A percentile compares a stretch with the other conserved stretches of the same genome.
phyloP scores from a whole-genome alignment of 2,797 vertebrate species.

The Iguana delicatissima region DNA sequence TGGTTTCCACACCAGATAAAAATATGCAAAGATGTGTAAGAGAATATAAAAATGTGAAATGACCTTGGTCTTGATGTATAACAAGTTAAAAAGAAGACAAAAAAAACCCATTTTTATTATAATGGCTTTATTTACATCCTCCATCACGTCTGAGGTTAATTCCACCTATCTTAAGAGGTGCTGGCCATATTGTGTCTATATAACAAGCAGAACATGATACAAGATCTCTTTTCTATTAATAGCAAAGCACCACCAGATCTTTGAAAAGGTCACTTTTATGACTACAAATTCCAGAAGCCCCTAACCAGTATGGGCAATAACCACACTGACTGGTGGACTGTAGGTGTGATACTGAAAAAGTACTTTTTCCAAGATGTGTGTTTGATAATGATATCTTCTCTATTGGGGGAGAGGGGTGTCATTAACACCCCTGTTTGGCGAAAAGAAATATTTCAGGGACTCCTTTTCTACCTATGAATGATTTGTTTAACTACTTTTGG shows the following conservation, averaged over 20 bases:
- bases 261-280: too few relatives aligned
- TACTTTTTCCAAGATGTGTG: too few relatives aligned
- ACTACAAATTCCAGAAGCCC: too few relatives aligned
- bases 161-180: slow-evolving; percentile 45
- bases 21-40: slow-evolving; percentile 25
- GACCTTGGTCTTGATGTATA: slow-evolving; percentile 36
- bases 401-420: neutral
- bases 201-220: slow-evolving; percentile 18
- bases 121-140: slow-evolving; percentile 56
- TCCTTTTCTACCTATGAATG: neutral
- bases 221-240: slow-evolving; percentile 7
- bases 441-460: neutral
- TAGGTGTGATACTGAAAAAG: too few relatives aligned
- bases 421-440: neutral
- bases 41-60: slow-evolving; percentile 35
- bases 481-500: too few relatives aligned
- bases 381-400: slow-evolving; percentile 9
- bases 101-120: neutral
- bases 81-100: slow-evolving; percentile 36
- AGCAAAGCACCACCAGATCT: neutral
- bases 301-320: too few relatives aligned
- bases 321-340: too few relatives aligned
- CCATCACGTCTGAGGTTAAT: slow-evolving; percentile 36
- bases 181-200: slow-evolving; percentile 26
- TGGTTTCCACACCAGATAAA: neutral